phyloP scores from a whole-genome alignment of 2,888 invertebrate genomes.

The Margaritifera margaritifera region DNA sequence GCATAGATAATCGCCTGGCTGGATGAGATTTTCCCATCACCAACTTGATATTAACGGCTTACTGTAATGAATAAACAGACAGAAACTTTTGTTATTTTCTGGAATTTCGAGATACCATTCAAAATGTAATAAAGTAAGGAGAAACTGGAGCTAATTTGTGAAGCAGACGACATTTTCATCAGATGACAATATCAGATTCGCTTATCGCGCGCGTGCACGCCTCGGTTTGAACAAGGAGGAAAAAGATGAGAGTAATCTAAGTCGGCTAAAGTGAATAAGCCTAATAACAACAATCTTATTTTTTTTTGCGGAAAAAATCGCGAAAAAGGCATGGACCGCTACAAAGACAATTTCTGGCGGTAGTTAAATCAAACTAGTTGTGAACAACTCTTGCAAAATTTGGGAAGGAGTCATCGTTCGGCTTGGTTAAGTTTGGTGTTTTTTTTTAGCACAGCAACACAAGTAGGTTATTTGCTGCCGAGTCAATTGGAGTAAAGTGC shows the following conservation, averaged over 20 bases:
- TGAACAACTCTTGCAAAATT: too few relatives aligned
- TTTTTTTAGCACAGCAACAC: too few relatives aligned
- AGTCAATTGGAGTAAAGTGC: too few relatives aligned
- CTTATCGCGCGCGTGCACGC: conserved; percentile 50
- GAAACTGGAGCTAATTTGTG: conserved; percentile 38
- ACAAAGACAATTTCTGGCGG: too few relatives aligned
- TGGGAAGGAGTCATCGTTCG: too few relatives aligned
- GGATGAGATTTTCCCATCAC: conserved; percentile 31
- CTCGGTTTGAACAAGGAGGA: conserved; percentile 16
- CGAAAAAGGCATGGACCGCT: too few relatives aligned
- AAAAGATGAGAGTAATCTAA: conserved; percentile 6
- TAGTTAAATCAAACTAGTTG: too few relatives aligned
- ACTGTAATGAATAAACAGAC: conserved; percentile 41
- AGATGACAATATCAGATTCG: conserved; percentile 48
- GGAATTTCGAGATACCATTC: conserved; percentile 49
- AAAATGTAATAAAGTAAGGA: conserved; percentile 45
- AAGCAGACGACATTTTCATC: conserved; percentile 36
- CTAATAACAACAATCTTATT: too few relatives aligned
- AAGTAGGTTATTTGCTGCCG: too few relatives aligned
- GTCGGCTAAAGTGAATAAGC: not conserved
- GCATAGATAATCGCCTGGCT: conserved; percentile 31
- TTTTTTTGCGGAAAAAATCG: too few relatives aligned
- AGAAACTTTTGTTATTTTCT: conserved; percentile 39
- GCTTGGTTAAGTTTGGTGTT: too few relatives aligned
- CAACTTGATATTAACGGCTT: conserved; percentile 38